These are phyloP conservation scores for Helogale parvula DNA, from an alignment of 2,113 vertebrate genomes.

Conservation along the genomic window DNA sequence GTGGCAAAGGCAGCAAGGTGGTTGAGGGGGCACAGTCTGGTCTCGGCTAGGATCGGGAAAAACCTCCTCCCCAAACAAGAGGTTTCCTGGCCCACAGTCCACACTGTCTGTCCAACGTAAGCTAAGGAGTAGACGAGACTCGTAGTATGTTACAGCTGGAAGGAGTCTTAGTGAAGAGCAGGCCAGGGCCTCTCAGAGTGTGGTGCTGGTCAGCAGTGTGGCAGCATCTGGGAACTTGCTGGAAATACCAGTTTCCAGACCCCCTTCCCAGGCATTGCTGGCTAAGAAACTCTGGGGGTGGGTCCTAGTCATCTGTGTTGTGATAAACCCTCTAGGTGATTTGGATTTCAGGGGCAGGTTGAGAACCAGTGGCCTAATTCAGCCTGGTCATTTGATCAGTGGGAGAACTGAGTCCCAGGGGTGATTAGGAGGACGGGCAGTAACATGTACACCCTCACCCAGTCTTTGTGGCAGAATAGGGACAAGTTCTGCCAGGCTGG, in stretches of 20 bases:
- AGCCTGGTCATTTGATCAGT: neutral
- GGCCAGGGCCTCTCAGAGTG: neutral
- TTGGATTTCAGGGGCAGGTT: neutral
- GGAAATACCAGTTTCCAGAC: neutral
- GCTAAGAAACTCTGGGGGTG: neutral
- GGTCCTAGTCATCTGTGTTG: neutral
- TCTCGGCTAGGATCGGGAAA: neutral
- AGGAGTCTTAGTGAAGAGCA: neutral
- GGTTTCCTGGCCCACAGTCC: neutral
- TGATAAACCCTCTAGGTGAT: neutral
- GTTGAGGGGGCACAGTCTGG: neutral
- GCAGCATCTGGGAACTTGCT: neutral
- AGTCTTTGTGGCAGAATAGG: neutral
- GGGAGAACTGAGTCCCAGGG: neutral
- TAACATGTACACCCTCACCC: neutral
- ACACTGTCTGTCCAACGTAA: neutral
- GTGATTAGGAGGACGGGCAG: neutral
- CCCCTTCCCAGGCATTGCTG: too few relatives aligned
- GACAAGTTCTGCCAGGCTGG: neutral
- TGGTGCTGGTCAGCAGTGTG: neutral
- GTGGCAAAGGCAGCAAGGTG: slow-evolving; percentile 9
- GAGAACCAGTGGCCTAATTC: neutral
- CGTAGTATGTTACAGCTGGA: neutral
- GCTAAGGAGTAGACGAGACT: neutral
- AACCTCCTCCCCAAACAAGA: neutral